Evolutionary conservation across 2,113 vertebrate genomes (phyloP).

Genomic region (Labrus mixtus): DNA sequence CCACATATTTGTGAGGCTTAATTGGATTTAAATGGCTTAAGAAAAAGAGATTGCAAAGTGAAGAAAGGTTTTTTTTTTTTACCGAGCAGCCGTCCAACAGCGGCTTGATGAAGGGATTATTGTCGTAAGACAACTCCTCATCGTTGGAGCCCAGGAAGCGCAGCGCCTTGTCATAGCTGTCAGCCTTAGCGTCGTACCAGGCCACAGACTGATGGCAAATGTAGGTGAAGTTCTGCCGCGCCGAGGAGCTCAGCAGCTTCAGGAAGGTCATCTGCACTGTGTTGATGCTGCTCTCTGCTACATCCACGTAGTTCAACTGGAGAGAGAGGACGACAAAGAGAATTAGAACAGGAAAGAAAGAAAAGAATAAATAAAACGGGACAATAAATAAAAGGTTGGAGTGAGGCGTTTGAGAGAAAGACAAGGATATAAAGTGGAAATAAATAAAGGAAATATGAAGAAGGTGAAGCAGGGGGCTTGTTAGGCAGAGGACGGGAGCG

Average conservation of each 20-base stretch:
- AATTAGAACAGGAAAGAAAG: not conserved
- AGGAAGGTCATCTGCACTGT: constrained; percentile 98
- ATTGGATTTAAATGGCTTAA: constrained; percentile 31
- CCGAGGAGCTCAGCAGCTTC: constrained; percentile 95
- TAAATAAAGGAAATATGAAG: not conserved
- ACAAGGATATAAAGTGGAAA: not conserved
- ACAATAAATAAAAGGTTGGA: not conserved
- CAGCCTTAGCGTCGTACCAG: constrained; percentile 91
- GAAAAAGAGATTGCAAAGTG: constrained; percentile 31
- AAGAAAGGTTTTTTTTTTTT: constrained; percentile 62
- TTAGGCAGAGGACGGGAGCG: not conserved
- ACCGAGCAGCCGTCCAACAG: constrained; percentile 93
- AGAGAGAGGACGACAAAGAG: not conserved
- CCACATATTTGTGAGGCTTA: constrained; percentile 38
- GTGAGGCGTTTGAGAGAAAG: not conserved
- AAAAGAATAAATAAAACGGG: not conserved
- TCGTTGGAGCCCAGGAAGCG: constrained; percentile 97
- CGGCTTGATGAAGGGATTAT: constrained; percentile 93
- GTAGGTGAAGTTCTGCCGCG: constrained; percentile 97
- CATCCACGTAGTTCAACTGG: constrained; percentile 93
- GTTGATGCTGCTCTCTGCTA: constrained; percentile 89
- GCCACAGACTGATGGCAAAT: constrained; percentile 95
- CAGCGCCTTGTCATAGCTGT: constrained; percentile 93
- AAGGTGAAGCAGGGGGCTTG: not conserved
- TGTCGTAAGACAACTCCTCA: constrained; percentile 97